Conservation (phyloP, 2,888 invertebrate species). For the Calephelis perditalis region DNA sequence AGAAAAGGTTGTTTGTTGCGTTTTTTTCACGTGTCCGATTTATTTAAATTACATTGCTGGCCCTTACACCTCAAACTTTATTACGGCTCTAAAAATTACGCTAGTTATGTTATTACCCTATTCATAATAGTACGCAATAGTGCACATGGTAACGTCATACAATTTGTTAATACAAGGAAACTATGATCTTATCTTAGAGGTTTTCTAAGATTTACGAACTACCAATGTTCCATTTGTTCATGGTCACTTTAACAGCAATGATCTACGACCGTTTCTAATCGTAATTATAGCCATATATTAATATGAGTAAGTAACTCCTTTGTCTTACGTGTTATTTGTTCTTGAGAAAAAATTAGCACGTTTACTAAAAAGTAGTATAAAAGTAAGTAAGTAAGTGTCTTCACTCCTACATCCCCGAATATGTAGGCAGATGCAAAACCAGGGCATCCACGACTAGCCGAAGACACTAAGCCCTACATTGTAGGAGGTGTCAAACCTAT, state of each 20-base stretch:
- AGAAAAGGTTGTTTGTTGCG: too few relatives aligned
- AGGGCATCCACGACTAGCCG: too few relatives aligned
- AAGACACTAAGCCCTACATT: too few relatives aligned
- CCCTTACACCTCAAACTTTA: neutral
- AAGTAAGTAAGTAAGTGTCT: neutral
- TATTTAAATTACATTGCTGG: too few relatives aligned
- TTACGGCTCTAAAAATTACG: neutral
- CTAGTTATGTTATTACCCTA: neutral
- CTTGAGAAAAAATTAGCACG: neutral
- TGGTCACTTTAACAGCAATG: neutral
- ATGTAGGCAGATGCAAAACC: too few relatives aligned
- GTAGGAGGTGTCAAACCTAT: too few relatives aligned
- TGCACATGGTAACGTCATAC: slow-evolving; percentile 7
- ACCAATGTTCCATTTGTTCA: slow-evolving; percentile 9
- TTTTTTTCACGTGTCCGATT: too few relatives aligned
- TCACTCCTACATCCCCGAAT: too few relatives aligned
- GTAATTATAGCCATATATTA: slow-evolving; percentile 3
- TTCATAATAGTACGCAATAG: slow-evolving; percentile 9
- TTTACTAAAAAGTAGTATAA: neutral
- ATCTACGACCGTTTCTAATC: slow-evolving; percentile 11
- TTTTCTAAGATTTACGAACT: slow-evolving; percentile 3
- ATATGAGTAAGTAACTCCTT: slow-evolving; percentile 5
- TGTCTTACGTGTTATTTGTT: neutral
- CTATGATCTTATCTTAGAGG: slow-evolving; percentile 9
- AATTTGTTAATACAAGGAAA: slow-evolving; percentile 9